Evolutionary conservation across 2,113 vertebrate species (phyloP), one percentile per base, ranked within the genome.

Genomic region (Perccottus glenii): DNA sequence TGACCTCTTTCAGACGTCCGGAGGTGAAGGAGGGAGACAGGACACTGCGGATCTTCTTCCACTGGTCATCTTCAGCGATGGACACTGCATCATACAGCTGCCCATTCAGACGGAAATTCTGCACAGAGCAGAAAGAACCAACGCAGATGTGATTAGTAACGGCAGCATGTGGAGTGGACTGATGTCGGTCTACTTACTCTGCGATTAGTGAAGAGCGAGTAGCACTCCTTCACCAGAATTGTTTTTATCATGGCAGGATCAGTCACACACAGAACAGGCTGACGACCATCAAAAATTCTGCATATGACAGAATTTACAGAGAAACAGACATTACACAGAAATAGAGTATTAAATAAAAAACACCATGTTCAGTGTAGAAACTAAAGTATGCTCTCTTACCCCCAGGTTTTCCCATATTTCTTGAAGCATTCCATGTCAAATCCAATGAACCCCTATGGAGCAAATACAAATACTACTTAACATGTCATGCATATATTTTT

Each of bases 11-110:
- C 4, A 97, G 89, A 51, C 94, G 95, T 43, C 95, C 94, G 2
- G 93, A 96, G 72, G 94, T 95, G 86, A 97, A 96, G 16, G 91
- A 88, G 36, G 94, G 95, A 5, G 94, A 94, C 11, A 96, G 90
- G 67, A 94, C 51, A 0, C 92, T 85, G 0, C 94, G 89, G 12
- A 96, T 76, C 82, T 92, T 91, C 77, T 70, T 95, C 94, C 95
- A 97, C 0, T 94, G 73, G 0, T 96, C 94, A 2, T 96, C 91
- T 5, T 93, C 78, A n/a, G 91, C 86, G 4, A 93, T 0, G 0
- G 82, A 67, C 19, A 96, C 0, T 0, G 94, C 89, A 0, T 81
- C 44, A 0, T 0, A 72, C 77, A 96, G 55, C 0, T 51, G 8
- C 0, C 94, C 94, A 0, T 14, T 67, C 55, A 94, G 84, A 45